Evolutionary conservation across 1,140 invertebrate species (phyloP).

Genomic region (Aphelinus certus): DNA sequence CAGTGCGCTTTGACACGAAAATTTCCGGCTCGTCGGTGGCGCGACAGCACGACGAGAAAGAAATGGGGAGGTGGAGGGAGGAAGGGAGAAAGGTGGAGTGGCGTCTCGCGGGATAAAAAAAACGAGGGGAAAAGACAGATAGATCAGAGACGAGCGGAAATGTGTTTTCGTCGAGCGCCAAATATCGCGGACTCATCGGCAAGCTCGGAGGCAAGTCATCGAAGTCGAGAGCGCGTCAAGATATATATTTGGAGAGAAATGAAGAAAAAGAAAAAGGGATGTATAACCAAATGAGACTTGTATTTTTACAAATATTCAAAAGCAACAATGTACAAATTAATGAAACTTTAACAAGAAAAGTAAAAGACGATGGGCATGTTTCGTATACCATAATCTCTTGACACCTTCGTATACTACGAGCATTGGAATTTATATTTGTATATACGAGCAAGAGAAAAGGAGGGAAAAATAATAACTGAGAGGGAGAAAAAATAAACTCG

Average conservation of each 20-base stretch:
- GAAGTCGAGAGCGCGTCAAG: constrained; percentile 32
- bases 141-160: constrained; percentile 43
- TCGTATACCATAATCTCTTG: constrained; percentile 39
- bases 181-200: constrained; percentile 36
- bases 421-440: constrained; percentile 33
- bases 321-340: constrained; percentile 41
- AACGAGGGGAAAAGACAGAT: constrained; percentile 35
- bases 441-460: constrained; percentile 13
- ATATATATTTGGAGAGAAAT: constrained; percentile 33
- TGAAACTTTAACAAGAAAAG: constrained; percentile 38
- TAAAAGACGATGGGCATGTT: constrained; percentile 33
- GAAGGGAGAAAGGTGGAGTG: constrained; percentile 15
- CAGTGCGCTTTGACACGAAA: constrained; percentile 44
- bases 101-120: constrained; percentile 23
- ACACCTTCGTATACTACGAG: constrained; percentile 27
- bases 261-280: constrained; percentile 30
- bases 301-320: constrained; percentile 43
- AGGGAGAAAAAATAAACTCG: constrained; percentile 22
- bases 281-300: constrained; percentile 42
- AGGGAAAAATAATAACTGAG: constrained; percentile 12
- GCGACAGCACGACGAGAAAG: constrained; percentile 20
- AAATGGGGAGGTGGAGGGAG: background rate
- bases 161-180: constrained; percentile 33
- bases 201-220: constrained; percentile 43
- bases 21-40: constrained; percentile 41